Conservation (phyloP, 2,888 invertebrate genomes). For the Kryphioiulus occultus region DNA sequence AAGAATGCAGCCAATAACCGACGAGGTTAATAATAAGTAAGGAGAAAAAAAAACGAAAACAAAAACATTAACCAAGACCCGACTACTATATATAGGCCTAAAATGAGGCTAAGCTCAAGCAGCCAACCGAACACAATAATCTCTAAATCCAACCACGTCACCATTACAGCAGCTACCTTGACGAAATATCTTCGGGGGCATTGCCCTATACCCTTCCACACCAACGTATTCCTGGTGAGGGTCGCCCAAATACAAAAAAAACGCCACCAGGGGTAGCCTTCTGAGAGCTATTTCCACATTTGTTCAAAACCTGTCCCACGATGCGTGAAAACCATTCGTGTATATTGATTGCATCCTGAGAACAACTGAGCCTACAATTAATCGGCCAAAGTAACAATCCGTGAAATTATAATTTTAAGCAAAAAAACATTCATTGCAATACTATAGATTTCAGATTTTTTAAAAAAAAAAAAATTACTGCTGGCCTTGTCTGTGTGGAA, state of each 20-base stretch:
- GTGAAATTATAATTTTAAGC: too few relatives aligned
- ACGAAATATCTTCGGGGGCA: background rate
- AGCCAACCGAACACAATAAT: background rate
- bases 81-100: conserved; percentile 1
- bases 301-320: background rate
- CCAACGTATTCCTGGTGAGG: background rate
- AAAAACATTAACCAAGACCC: background rate
- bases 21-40: background rate
- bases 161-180: conserved; percentile 19
- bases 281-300: background rate
- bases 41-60: background rate
- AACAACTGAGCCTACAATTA: background rate
- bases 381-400: too few relatives aligned
- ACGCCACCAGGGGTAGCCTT: background rate
- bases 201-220: background rate
- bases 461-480: too few relatives aligned
- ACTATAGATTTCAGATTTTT: too few relatives aligned
- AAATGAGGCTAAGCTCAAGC: background rate
- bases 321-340: background rate
- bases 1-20: background rate
- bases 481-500: too few relatives aligned
- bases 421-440: too few relatives aligned
- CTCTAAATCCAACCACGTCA: background rate
- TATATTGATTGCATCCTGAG: background rate
- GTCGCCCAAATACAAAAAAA: background rate